Conservation (phyloP, 2,113 vertebrate genomes). For the Echinops telfairi region DNA sequence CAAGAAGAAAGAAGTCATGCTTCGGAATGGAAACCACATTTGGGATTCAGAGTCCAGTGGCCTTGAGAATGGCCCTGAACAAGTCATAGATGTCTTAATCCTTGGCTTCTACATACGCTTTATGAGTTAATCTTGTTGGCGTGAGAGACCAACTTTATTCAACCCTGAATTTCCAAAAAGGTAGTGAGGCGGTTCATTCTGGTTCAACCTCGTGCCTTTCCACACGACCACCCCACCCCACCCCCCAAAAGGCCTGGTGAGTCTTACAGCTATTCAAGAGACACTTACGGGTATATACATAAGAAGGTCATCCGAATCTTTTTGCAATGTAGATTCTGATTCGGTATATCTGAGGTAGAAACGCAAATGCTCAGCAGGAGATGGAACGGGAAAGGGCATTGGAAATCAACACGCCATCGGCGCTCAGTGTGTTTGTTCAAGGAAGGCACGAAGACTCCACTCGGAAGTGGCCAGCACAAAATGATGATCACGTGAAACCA, state of each 20-base stretch:
- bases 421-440: not conserved
- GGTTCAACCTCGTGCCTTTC: not conserved
- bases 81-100: not conserved
- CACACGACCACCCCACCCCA: not conserved
- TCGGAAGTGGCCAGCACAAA: not conserved
- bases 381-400: not conserved
- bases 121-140: not conserved
- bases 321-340: not conserved
- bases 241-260: no score
- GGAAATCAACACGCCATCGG: not conserved
- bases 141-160: not conserved
- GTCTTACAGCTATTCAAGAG: no score
- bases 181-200: not conserved
- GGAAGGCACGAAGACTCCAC: not conserved
- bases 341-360: not conserved
- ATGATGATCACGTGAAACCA: not conserved
- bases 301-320: not conserved
- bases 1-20: not conserved
- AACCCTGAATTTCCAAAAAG: not conserved
- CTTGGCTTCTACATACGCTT: not conserved
- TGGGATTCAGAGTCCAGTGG: not conserved
- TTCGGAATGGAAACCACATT: not conserved
- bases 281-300: no score
- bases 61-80: not conserved
- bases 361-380: not conserved